These are phyloP conservation scores for Dyspetes luteomarginatus DNA, from an alignment of 2,888 invertebrate genomes.

Conservation along the genomic window DNA sequence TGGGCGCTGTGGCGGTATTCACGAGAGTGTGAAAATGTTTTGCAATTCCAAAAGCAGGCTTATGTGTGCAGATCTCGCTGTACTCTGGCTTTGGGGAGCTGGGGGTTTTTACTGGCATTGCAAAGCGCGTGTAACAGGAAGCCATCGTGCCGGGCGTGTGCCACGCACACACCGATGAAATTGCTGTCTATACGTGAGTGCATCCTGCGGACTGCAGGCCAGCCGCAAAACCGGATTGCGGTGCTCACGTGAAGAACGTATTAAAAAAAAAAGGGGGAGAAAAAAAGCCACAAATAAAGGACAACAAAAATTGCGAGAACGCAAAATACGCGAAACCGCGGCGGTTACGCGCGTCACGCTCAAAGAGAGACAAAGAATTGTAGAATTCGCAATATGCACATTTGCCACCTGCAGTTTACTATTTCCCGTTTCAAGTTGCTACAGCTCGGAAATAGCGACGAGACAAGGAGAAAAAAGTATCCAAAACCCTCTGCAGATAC, in stretches of 20 bases:
- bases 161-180: slow-evolving; percentile 34
- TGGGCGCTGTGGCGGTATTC: slow-evolving; percentile 67
- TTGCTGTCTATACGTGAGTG: slow-evolving; percentile 44
- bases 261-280: slow-evolving; percentile 45
- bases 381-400: background rate
- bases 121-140: slow-evolving; percentile 78
- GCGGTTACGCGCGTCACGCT: slow-evolving; percentile 35
- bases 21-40: slow-evolving; percentile 83
- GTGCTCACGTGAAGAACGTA: slow-evolving; percentile 64
- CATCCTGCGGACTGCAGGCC: slow-evolving; percentile 70
- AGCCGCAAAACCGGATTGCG: slow-evolving; percentile 80
- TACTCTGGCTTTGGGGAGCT: background rate
- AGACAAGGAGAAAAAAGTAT: slow-evolving; percentile 19
- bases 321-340: background rate
- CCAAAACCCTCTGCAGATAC: background rate
- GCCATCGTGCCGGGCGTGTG: slow-evolving; percentile 58
- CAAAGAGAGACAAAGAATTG: background rate
- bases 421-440: slow-evolving; percentile 11
- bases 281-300: slow-evolving; percentile 28
- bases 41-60: slow-evolving; percentile 81
- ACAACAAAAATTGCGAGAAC: slow-evolving; percentile 15
- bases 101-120: slow-evolving; percentile 46
- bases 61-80: slow-evolving; percentile 63
- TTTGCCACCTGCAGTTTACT: background rate
- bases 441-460: background rate